Conservation (phyloP, 2,888 invertebrate species). For the Drosophila multiciliata region DNA sequence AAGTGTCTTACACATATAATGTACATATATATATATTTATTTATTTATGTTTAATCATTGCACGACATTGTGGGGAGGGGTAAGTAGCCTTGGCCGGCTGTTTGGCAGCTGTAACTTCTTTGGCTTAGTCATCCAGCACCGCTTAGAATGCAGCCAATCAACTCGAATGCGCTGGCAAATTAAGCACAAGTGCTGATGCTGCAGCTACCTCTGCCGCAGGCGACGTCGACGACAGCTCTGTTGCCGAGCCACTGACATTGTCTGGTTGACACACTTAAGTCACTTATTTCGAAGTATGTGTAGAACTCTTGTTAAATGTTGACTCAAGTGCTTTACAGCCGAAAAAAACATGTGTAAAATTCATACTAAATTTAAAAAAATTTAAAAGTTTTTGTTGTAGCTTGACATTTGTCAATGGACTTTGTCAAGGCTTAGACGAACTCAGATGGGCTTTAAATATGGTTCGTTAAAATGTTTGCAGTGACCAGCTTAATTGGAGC, state of each 20-base stretch:
- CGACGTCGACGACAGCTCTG: constrained; percentile 22
- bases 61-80: constrained; percentile 51
- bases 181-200: constrained; percentile 68
- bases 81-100: constrained; percentile 65
- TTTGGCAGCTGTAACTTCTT: constrained; percentile 67
- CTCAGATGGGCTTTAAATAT: constrained; percentile 25
- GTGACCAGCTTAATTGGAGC: constrained; percentile 40
- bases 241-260: constrained; percentile 70
- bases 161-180: constrained; percentile 74
- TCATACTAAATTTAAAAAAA: constrained; percentile 13
- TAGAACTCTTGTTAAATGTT: constrained; percentile 67
- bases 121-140: constrained; percentile 75
- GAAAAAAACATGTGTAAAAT: constrained; percentile 20
- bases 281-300: constrained; percentile 63
- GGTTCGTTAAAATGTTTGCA: not conserved
- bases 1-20: constrained; percentile 40
- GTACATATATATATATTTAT: constrained; percentile 9
- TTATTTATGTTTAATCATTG: constrained; percentile 18
- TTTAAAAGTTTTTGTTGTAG: constrained; percentile 5
- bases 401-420: constrained; percentile 57
- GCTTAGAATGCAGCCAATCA: constrained; percentile 75
- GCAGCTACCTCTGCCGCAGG: constrained; percentile 24
- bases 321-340: constrained; percentile 62
- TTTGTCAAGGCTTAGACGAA: constrained; percentile 52
- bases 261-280: constrained; percentile 81